Base-by-base conservation (phyloP, 2,888 invertebrate species). In the Fragum whitleyi region DNA sequence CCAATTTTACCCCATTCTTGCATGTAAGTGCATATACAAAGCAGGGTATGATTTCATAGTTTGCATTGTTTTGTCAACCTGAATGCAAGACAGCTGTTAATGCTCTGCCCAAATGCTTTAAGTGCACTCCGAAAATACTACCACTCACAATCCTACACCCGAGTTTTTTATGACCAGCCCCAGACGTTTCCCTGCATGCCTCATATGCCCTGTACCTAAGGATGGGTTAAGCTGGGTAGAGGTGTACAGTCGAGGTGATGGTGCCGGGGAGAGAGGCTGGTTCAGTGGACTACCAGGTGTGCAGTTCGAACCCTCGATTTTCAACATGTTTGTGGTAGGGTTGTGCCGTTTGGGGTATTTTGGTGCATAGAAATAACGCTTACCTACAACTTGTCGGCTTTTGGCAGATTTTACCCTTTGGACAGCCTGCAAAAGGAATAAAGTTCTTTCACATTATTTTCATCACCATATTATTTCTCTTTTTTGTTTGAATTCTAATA, bases 381-480 rank as follows among this genome's bases (percentile, higher is more conserved):
- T 88, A 89, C 89, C 89, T 79, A 89, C 86, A 51, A 87, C 85
- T 74, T 88, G 87, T 9, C 89, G 85, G 76, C 79, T 85, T 39
- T 88, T 88, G 62, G 89, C 90, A n/a, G 90, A 90, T 69, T 80
- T 83, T 59, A 85, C 88, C 74, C 89, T 77, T 67, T 83, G 81
- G 61, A 77, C 59, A 61, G 75, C 62, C 88, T 88, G 85, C 77
- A 88, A 88, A 28, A 68, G 9, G 28, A 19, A 28, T 29, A 26
- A 59, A 59, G 23, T 7, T 55, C 9, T 42, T 7, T 16, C 16
- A 42, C 16, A 11, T 11, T 42, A 11, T 42, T 7, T 11, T 42
- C 42, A 16, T 11, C 9, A 42, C 9, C 9, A 42, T 42, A 42
- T 42, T 11, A 42, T 42, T 42, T 16, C 42, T 11, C 42, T 42